Conservation (phyloP, 2,113 vertebrate species). For the Tenrec ecaudatus region DNA sequence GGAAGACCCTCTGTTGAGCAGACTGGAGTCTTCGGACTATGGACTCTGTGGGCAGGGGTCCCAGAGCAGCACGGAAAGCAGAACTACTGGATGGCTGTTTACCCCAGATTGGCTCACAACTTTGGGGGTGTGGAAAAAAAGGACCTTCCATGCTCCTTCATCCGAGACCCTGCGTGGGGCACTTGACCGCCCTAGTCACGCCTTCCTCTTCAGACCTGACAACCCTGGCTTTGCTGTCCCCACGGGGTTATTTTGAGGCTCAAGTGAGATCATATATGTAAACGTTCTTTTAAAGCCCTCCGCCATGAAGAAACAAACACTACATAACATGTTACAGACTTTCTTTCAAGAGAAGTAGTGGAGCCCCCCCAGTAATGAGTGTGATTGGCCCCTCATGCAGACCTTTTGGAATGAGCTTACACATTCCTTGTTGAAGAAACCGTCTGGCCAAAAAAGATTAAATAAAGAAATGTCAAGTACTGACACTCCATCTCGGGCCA, state of each 20-base stretch:
- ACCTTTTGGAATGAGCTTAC: slow-evolving; percentile 77
- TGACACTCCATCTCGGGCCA: slow-evolving; percentile 67
- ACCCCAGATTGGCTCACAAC: slow-evolving; percentile 18
- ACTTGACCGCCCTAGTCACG: not conserved
- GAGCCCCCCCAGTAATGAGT: slow-evolving; percentile 66
- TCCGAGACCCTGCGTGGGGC: not conserved
- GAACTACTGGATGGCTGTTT: not conserved
- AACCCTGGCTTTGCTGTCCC: not conserved
- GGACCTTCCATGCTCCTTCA: not conserved
- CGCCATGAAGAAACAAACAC: slow-evolving; percentile 49
- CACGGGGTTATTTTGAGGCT: slow-evolving; percentile 35
- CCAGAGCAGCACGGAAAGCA: not conserved
- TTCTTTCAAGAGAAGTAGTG: slow-evolving; percentile 52
- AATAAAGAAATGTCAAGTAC: slow-evolving; percentile 77
- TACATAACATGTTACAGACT: slow-evolving; percentile 26
- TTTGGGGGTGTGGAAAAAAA: slow-evolving; percentile 33
- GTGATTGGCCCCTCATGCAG: slow-evolving; percentile 68
- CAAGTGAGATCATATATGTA: slow-evolving; percentile 38
- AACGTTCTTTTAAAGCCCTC: slow-evolving; percentile 44
- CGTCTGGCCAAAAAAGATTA: slow-evolving; percentile 80
- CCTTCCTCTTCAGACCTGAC: not conserved
- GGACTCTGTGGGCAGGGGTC: too few relatives aligned
- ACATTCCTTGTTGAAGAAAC: slow-evolving; percentile 78
- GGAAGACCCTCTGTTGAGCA: not conserved
- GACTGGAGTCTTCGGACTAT: not conserved